Evolutionary conservation across 2,797 vertebrate genomes (phyloP).

Genomic region (Scomberomorus guttatus): DNA sequence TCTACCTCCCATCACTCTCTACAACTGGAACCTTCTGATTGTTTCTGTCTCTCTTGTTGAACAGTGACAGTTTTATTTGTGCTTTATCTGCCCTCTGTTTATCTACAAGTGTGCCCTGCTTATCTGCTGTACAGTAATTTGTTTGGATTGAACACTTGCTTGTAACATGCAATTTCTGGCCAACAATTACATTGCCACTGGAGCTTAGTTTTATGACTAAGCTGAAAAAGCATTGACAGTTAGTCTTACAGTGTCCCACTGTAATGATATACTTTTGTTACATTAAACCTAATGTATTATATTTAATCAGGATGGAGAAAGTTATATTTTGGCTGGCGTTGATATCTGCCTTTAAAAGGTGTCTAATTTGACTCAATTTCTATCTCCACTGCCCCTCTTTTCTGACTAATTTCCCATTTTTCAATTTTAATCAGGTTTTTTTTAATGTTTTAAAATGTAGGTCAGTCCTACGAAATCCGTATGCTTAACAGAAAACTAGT

Average conservation of each 20-base stretch:
- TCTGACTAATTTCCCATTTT: conserved; percentile 75
- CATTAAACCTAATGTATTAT: conserved; percentile 9
- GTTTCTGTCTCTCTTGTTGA: conserved; percentile 42
- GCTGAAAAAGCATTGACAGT: conserved; percentile 3
- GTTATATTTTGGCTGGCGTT: conserved; percentile 32
- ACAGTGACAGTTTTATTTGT: conserved; percentile 30
- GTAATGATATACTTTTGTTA: conserved; percentile 23
- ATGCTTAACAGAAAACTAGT: conserved; percentile 96
- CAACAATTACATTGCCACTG: not conserved
- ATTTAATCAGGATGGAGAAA: conserved; percentile 34
- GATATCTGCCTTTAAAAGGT: conserved; percentile 41
- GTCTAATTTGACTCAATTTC: conserved; percentile 62
- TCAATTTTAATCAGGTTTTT: conserved; percentile 79
- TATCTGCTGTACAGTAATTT: conserved; percentile 59
- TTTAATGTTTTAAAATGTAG: conserved; percentile 88
- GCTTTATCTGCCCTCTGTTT: conserved; percentile 20
- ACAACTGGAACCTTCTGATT: conserved; percentile 15
- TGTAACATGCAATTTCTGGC: conserved; percentile 18
- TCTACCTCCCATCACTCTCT: conserved; percentile 15
- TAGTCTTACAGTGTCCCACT: not conserved
- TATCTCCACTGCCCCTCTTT: conserved; percentile 67
- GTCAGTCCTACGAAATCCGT: conserved; percentile 98
- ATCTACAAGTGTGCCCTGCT: conserved; percentile 45
- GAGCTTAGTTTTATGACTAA: not conserved
- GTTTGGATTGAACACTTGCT: conserved; percentile 30